Conservation (phyloP, 2,888 invertebrate genomes). For the Drosophila borealis region DNA sequence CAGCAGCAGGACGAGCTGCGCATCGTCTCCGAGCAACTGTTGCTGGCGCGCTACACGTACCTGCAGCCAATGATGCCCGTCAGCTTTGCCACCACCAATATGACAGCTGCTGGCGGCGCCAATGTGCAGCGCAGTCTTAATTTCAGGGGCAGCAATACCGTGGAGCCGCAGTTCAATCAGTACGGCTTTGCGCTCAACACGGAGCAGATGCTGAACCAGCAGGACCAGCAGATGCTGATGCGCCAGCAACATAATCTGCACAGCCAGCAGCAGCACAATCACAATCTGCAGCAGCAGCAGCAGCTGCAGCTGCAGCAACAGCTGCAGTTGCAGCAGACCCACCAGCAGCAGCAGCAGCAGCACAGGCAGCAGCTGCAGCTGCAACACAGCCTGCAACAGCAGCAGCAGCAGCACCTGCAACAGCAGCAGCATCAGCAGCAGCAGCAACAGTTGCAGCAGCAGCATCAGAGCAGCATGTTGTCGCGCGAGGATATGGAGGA, state of each 20-base stretch:
- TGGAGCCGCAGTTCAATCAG: constrained; percentile 82
- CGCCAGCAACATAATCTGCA: constrained; percentile 75
- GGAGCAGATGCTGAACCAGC: constrained; percentile 76
- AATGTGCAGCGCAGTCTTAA: constrained; percentile 61
- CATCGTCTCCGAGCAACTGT: constrained; percentile 93
- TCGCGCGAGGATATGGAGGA: constrained; percentile 81
- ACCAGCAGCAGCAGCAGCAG: constrained; percentile 57
- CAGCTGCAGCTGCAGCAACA: constrained; percentile 43
- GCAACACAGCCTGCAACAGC: constrained; percentile 51
- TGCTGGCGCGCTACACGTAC: constrained; percentile 92
- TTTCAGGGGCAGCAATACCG: constrained; percentile 63
- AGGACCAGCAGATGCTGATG: constrained; percentile 80
- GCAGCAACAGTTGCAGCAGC: constrained; percentile 47
- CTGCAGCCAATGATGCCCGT: constrained; percentile 84
- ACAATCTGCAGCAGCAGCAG: constrained; percentile 46
- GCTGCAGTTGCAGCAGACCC: constrained; percentile 24
- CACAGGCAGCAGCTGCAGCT: constrained; percentile 42
- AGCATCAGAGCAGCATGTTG: constrained; percentile 63
- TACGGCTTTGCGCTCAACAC: constrained; percentile 81
- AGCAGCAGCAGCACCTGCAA: constrained; percentile 45
- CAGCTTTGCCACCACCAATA: constrained; percentile 61
- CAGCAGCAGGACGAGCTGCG: constrained; percentile 94
- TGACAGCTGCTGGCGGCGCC: constrained; percentile 40
- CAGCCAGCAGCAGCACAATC: constrained; percentile 76
- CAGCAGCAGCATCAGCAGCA: constrained; percentile 67